Base-by-base conservation (phyloP, 2,797 vertebrate genomes). In the Amphiprion clarkii region DNA sequence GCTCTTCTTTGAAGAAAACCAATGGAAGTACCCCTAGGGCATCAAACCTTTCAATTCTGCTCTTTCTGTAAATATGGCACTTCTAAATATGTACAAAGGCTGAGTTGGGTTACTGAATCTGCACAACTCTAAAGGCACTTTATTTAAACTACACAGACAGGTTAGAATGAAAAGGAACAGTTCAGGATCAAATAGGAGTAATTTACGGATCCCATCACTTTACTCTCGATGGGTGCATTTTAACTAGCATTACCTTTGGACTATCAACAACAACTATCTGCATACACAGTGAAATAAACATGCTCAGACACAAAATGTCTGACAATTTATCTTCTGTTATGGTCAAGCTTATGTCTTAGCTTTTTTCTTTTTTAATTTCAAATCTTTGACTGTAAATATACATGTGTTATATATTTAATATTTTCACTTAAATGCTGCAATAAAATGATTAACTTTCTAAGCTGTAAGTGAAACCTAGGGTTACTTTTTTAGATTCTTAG, bases 91-190 rank as follows among this genome's bases (percentile, higher is more conserved):
- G 78, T 89, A 87, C 83, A 87, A 76, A 85, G 83, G 79, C 89
- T 92, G 88, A 92, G 89, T 91, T 93, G 88, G 91, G 73, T 88
- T 86, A 88, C 86, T 78, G 90, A 89, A 89, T 94, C 94, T 94
- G 95, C 94, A 95, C 94, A 95, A 88, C 88, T 94, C 85, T 93
- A 91, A 93, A 92, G 93, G 94, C 95, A 96, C 95, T 96, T 95
- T 95, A 95, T 92, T 80, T 86, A 91, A 88, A 89, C 80, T 78
- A 78, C 76, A 87, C 74, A 66, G 72, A 84, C 85, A 90, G 29
- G 84, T 81, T 82, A 83, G 51, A 79, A 71, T 39, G 53, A 79
- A 75, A 56, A 76, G 44, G 60, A 81, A 74, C 71, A 64, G 52
- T 85, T 84, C 68, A 80, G 67, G 42, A 90, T 88, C 70, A 85